A percentile compares a stretch with the other conserved stretches of the same genome.
These are phyloP conservation scores for Lissonota sp. DNA, from an alignment of 2,888 invertebrate genomes.

Conservation along the genomic window DNA sequence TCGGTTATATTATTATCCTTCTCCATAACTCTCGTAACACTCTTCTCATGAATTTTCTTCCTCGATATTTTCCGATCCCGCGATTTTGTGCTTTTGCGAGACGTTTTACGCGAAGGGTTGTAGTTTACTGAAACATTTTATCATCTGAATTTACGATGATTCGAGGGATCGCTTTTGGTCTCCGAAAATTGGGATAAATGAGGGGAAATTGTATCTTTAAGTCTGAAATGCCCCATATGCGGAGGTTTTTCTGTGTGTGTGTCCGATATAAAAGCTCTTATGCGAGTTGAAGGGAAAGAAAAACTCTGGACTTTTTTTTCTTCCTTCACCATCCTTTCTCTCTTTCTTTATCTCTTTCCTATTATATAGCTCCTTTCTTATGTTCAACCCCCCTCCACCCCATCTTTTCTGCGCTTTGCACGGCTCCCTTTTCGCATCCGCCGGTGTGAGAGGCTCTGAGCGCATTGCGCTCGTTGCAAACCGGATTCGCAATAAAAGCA, in stretches of 20 bases:
- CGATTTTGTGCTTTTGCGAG: too few species aligned
- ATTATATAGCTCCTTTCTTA: constrained; percentile 17
- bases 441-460: constrained; percentile 49
- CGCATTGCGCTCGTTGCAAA: constrained; percentile 72
- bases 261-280: constrained; percentile 33
- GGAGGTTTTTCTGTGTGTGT: too few species aligned
- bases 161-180: too few species aligned
- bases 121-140: too few species aligned
- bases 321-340: constrained; percentile 37
- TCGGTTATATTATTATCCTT: neutral
- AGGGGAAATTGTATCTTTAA: too few species aligned
- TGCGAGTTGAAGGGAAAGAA: constrained; percentile 32
- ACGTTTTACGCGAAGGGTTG: too few species aligned
- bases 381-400: constrained; percentile 51
- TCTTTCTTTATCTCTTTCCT: constrained; percentile 39
- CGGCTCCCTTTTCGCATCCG: constrained; percentile 71
- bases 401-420: constrained; percentile 46
- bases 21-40: neutral
- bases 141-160: constrained; percentile 7
- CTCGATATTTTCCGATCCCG: too few species aligned
- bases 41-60: constrained; percentile 20
- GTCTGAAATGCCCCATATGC: neutral
- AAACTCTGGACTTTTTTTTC: constrained; percentile 52
- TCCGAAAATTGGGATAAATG: too few species aligned
- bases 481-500: constrained; percentile 82